phyloP scores from a whole-genome alignment of 2,797 vertebrate species.

The Todus mexicanus region DNA sequence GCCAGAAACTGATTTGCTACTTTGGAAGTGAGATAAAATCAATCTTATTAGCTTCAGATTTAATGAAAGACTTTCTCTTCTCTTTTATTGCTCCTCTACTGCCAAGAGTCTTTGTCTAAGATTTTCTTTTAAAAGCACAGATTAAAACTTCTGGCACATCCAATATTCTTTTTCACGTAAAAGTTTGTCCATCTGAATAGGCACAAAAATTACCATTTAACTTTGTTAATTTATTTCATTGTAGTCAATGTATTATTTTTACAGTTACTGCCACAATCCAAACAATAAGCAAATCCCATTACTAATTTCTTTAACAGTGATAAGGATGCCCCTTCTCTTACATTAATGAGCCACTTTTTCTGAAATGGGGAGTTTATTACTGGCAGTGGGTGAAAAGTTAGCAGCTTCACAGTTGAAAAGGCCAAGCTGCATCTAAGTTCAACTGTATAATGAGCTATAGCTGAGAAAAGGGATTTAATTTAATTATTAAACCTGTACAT shows the following conservation, averaged over 20 bases:
- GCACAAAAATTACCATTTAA: not conserved
- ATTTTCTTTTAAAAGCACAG: not conserved
- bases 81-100: not conserved
- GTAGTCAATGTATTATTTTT: not conserved
- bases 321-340: not conserved
- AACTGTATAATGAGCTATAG: not conserved
- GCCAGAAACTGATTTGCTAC: not conserved
- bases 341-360: not conserved
- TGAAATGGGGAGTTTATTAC: not conserved
- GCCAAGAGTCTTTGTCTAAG: not conserved
- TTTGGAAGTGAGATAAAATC: conserved; percentile 3
- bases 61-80: not conserved
- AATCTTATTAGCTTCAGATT: not conserved
- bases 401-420: not conserved
- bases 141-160: not conserved
- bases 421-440: not conserved
- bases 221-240: not conserved
- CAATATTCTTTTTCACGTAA: not conserved
- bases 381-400: not conserved
- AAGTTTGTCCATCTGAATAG: not conserved
- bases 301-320: not conserved
- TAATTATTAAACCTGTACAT: not conserved
- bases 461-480: not conserved
- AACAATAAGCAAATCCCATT: not conserved
- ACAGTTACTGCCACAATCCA: not conserved